Percentiles rank a stretch among this genome's conserved stretches.
These are phyloP conservation scores for Gymnogyps californianus DNA, from an alignment of 2,113 vertebrate species.

Conservation along the genomic window DNA sequence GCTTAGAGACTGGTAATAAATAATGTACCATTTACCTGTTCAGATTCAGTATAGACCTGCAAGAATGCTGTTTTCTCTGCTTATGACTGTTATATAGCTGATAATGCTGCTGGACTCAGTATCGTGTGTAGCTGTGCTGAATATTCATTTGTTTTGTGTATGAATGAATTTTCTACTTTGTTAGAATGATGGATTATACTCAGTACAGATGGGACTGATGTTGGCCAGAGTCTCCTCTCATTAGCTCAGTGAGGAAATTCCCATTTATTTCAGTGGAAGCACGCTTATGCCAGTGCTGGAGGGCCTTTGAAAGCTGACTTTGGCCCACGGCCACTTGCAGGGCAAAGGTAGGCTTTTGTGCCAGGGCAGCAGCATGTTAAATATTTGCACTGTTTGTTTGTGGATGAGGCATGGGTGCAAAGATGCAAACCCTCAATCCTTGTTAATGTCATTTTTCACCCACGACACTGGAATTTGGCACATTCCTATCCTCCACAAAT, in stretches of 20 bases:
- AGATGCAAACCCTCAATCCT: neutral
- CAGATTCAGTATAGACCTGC: neutral
- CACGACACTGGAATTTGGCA: neutral
- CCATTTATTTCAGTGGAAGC: neutral
- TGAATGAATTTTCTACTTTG: neutral
- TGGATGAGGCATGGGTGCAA: neutral
- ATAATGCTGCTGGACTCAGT: neutral
- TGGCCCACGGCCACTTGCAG: neutral
- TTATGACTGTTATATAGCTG: neutral
- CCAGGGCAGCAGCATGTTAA: neutral
- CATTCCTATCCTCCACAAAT: neutral
- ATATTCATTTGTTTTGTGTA: neutral
- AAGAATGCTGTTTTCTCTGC: neutral
- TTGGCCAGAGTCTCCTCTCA: neutral
- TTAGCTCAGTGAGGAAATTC: neutral
- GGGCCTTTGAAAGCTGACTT: neutral
- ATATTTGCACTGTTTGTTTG: neutral
- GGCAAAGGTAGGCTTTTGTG: neutral
- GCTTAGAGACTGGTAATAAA: neutral
- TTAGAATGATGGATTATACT: conserved; percentile 4
- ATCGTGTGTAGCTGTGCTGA: neutral
- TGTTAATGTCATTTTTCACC: neutral
- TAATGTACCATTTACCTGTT: neutral
- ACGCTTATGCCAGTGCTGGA: neutral
- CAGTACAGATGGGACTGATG: neutral